Evolutionary conservation across 2,113 vertebrate species (phyloP), one percentile per base, ranked within the genome.

Genomic region (Leucosticte australis): DNA sequence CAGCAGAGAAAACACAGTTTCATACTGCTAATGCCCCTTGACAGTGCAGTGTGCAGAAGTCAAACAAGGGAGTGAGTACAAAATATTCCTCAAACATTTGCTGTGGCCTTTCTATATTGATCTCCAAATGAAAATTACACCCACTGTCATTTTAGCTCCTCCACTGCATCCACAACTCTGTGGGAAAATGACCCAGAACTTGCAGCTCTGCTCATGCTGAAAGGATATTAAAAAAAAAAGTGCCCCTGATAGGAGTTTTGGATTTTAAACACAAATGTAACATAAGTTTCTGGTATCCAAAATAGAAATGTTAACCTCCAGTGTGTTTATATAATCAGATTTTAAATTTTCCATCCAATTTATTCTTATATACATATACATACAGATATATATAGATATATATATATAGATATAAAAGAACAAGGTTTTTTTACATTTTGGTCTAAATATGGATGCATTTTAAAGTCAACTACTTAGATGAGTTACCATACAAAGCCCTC

Each of bases 361-460:
- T 64, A 94, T 80, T 95, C 53, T 62, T 76, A 79, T 15, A 90
- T 22, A 23, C 4, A 37, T 60, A 60, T 14, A 47, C 12, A 42
- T 19, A 8, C 9, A n/a, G n/a, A n/a, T n/a, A n/a, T 76, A 79
- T 15, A 90, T 22, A 23, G 4, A 37, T 60, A 60, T 14, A 47
- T 11, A 42, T 76, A 79, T 15, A 90, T 22, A 23, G 4, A 37
- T 60, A 60, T 14, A 47, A 11, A 42, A 65, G 6, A 91, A 70
- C 17, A 63, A 3, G 14, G 5, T 21, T 88, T 59, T 57, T 79
- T 67, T 73, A 81, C 39, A 70, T 69, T 70, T 79, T 28, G 16
- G 13, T 81, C 83, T 94, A 89, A 91, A 94, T 68, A 87, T 62
- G 53, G 65, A 92, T 94, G 19, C 85, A 94, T 73, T 96, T 95